phyloP scores from a whole-genome alignment of 2,888 invertebrate species.

The Lasioglossum oenotherae region DNA sequence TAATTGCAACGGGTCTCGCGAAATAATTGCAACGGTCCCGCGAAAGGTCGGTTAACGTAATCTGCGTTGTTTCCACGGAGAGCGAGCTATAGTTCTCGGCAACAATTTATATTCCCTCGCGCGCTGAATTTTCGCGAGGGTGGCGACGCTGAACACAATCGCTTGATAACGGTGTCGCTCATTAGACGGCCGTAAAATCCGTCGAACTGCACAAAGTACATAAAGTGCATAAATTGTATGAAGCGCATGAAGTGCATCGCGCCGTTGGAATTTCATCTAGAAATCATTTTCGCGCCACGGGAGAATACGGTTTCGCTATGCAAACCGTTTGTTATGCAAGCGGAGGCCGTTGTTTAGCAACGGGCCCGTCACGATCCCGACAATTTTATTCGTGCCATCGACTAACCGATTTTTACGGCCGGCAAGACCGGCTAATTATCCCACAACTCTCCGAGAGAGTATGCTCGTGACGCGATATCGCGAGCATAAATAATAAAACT shows the following conservation, averaged over 20 bases:
- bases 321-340: conserved; percentile 49
- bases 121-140: conserved; percentile 14
- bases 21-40: conserved; percentile 28
- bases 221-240: not conserved
- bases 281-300: conserved; percentile 46
- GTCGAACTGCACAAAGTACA: not conserved
- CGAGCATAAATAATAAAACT: conserved; percentile 33
- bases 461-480: conserved; percentile 31
- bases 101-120: conserved; percentile 19
- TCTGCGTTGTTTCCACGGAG: conserved; percentile 18
- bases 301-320: conserved; percentile 37
- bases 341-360: conserved; percentile 19
- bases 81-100: conserved; percentile 24
- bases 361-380: conserved; percentile 51
- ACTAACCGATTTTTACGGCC: conserved; percentile 1
- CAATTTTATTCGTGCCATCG: conserved; percentile 54
- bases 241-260: not conserved
- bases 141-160: conserved; percentile 30
- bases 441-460: not conserved
- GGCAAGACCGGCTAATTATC: conserved; percentile 43
- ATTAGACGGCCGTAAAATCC: conserved; percentile 50
- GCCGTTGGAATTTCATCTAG: conserved; percentile 49
- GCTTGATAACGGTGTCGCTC: conserved; percentile 46
- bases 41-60: conserved; percentile 47
- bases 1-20: conserved; percentile 26